Conservation (phyloP, 2,888 invertebrate species). For the Melieria picta region DNA sequence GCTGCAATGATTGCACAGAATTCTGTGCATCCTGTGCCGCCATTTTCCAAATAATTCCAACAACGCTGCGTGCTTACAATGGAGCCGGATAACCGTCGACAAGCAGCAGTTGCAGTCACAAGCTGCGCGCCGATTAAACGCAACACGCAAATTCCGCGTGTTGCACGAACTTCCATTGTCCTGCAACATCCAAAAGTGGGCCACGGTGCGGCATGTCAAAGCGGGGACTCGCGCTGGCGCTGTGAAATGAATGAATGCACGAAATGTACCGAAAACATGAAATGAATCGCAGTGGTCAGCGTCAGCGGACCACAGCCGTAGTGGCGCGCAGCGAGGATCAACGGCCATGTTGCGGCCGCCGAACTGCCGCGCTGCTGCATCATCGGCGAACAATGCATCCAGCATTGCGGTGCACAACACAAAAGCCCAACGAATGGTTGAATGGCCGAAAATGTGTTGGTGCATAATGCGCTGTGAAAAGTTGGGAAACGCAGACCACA, state of each 20-base stretch:
- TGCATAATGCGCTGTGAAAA: not conserved
- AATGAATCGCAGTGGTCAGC: conserved; percentile 31
- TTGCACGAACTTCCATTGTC: conserved; percentile 31
- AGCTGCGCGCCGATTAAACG: conserved; percentile 38
- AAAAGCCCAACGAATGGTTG: not conserved
- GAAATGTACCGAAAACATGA: conserved; percentile 40
- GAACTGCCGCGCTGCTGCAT: not conserved
- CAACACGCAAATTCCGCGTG: conserved; percentile 35
- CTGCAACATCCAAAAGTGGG: not conserved
- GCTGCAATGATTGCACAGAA: not conserved
- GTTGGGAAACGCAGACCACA: not conserved
- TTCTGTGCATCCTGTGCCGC: not conserved
- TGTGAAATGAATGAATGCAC: conserved; percentile 15
- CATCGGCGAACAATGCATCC: not conserved
- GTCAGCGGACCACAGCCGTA: not conserved
- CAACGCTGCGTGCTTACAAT: too few species aligned
- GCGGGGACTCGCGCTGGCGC: not conserved
- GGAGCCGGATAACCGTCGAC: not conserved
- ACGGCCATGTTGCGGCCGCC: too few species aligned
- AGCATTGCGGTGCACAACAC: not conserved
- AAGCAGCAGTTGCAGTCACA: conserved; percentile 11
- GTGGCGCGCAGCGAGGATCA: too few species aligned
- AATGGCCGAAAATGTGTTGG: not conserved
- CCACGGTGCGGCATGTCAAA: not conserved
- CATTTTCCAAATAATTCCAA: too few species aligned